Conservation (phyloP, 2,113 vertebrate genomes). For the Ailurus styani region DNA sequence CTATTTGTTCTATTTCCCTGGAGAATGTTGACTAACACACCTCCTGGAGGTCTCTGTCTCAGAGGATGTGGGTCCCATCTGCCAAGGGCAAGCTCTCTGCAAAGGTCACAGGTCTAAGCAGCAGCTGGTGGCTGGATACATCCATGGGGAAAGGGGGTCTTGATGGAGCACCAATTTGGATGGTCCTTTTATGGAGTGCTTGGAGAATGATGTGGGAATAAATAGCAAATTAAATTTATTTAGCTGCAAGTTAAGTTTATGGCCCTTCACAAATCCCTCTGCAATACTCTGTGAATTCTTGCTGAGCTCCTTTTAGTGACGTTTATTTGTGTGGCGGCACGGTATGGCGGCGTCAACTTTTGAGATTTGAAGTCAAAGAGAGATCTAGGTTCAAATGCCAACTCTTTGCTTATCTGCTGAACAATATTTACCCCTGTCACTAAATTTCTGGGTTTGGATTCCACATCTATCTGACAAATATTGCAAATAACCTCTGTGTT, state of each 20-base stretch:
- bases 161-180: background rate
- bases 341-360: background rate
- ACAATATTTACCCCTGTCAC: background rate
- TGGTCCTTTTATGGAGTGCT: background rate
- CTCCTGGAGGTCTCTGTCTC: background rate
- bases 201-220: background rate
- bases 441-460: background rate
- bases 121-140: background rate
- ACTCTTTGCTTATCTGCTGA: background rate
- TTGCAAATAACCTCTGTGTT: background rate
- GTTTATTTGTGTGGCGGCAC: background rate
- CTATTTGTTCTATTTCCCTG: background rate
- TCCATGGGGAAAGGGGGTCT: background rate
- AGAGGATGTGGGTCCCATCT: background rate
- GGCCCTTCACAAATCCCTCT: background rate
- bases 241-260: conserved; percentile 2
- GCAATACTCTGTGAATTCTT: background rate
- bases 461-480: background rate
- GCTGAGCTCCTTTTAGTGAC: background rate
- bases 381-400: background rate
- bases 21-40: background rate
- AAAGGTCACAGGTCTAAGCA: background rate
- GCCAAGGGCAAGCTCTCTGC: background rate
- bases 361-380: background rate
- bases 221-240: background rate